Base-by-base conservation (phyloP, 2,113 vertebrate species). In the Phyllostomus hastatus region DNA sequence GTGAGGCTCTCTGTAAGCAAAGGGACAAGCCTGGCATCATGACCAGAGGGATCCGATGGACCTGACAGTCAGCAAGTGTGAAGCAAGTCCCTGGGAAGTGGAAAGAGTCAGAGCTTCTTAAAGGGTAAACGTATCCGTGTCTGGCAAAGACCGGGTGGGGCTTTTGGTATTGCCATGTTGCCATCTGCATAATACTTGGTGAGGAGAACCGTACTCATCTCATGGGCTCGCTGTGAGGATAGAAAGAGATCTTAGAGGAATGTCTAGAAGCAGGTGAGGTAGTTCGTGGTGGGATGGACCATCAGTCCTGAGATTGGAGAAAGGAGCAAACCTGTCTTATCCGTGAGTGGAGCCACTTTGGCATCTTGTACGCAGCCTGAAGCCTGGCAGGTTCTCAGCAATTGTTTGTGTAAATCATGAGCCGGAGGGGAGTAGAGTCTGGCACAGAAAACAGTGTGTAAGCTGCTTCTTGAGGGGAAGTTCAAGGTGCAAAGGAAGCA, bases 151-250 rank as follows among this genome's bases (percentile, higher is more conserved):
- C 43, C n/a, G 19, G 9, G 14, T n/a, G 11, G 3, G 26, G 48
- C 15, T 33, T 0, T 1, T 0, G 2, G 9, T 6, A 10, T 2
- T 20, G 10, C 41, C 5, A 38, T 64, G 26, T 57, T 15, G 16
- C 26, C 0, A 0, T 46, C 31, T 31, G 72, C 7, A 17, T 4
- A 8, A 19, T 28, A 20, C 11, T 3, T 48, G 26, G 0, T 0
- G 41, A 43, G 10, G 41, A 48, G 33, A 81, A 67, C 0, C 3
- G 50, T 14, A 9, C 5, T 31, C 41, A 66, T 31, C 20, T 83
- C 7, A 0, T 20, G 31, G 1, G 26, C 7, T 14, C 7, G 1
- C 84, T 50, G 14, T 78, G 38, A 70, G 15, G 28, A 59, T 8
- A 7, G 8, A 73, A 38, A 1, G 1, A 10, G 15, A 15, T 84